These are phyloP conservation scores for Chroicocephalus ridibundus DNA, from an alignment of 2,113 vertebrate genomes.

Conservation along the genomic window DNA sequence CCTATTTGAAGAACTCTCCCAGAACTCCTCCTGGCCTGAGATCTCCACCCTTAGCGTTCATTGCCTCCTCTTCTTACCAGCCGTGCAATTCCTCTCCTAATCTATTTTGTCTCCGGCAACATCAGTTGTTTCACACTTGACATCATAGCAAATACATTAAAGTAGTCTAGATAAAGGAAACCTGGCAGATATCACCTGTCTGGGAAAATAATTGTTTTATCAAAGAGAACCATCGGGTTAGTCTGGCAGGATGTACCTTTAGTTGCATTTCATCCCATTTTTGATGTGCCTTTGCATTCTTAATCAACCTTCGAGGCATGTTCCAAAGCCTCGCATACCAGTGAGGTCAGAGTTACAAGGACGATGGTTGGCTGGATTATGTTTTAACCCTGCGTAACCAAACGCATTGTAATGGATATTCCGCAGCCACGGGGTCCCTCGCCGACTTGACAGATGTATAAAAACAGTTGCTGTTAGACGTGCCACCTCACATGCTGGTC, in stretches of 20 bases:
- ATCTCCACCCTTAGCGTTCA: neutral
- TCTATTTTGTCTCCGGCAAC: constrained; percentile 23
- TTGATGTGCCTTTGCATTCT: constrained; percentile 43
- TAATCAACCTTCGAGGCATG: constrained; percentile 52
- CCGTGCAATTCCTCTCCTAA: neutral
- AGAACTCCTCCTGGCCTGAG: neutral
- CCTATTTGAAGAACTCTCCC: neutral
- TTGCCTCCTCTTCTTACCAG: neutral
- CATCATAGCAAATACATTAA: constrained; percentile 49
- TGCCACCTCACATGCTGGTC: neutral
- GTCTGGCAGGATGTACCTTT: constrained; percentile 44
- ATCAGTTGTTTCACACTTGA: constrained; percentile 44
- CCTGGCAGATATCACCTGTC: constrained; percentile 59
- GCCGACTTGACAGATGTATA: neutral
- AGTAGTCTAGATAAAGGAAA: constrained; percentile 50
- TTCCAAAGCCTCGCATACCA: neutral
- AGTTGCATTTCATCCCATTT: constrained; percentile 55
- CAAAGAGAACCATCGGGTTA: constrained; percentile 29
- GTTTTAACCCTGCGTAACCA: constrained; percentile 20
- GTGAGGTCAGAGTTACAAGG: constrained; percentile 32
- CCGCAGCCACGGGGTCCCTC: neutral
- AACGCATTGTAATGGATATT: neutral
- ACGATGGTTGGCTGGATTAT: neutral
- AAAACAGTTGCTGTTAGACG: neutral
- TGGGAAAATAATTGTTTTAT: constrained; percentile 62